These are phyloP conservation scores for Blastobasis lacticolella DNA, from an alignment of 2,888 invertebrate genomes.

Conservation along the genomic window DNA sequence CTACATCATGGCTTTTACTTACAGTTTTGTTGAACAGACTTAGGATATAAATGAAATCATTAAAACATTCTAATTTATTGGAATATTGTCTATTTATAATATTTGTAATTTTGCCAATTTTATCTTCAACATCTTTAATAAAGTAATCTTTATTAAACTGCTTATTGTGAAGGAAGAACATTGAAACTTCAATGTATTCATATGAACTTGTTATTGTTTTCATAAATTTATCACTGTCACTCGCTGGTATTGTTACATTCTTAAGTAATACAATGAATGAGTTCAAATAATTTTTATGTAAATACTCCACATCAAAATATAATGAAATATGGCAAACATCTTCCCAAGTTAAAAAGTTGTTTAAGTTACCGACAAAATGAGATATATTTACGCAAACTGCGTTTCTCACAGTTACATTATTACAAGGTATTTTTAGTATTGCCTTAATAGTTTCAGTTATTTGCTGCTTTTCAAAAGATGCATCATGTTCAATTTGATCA, in stretches of 20 bases:
- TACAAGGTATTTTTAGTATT: constrained; percentile 49
- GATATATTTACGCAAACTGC: constrained; percentile 41
- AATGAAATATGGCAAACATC: constrained; percentile 31
- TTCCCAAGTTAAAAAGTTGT: constrained; percentile 32
- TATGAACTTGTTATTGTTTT: constrained; percentile 24
- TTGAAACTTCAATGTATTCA: constrained; percentile 33
- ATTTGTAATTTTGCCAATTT: constrained; percentile 31
- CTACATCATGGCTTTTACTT: constrained; percentile 8
- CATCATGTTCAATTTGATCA: not conserved
- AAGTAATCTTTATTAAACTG: constrained; percentile 8
- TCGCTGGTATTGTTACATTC: constrained; percentile 17
- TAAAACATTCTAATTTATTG: constrained; percentile 36
- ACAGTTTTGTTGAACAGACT: constrained; percentile 30
- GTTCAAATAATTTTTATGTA: constrained; percentile 14
- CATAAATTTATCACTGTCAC: constrained; percentile 26
- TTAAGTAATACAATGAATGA: constrained; percentile 23
- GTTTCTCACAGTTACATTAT: constrained; percentile 47
- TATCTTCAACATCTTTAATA: constrained; percentile 31
- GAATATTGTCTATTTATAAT: constrained; percentile 43
- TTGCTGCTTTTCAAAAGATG: constrained; percentile 11
- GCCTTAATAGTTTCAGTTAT: constrained; percentile 24
- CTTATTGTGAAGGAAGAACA: constrained; percentile 31
- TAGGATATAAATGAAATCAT: constrained; percentile 36
- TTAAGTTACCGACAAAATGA: constrained; percentile 37
- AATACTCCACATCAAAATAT: constrained; percentile 23